Percentiles rank a stretch among this genome's conserved stretches.
These are phyloP conservation scores for Tuta absoluta DNA, from an alignment of 2,888 invertebrate genomes.

Conservation along the genomic window DNA sequence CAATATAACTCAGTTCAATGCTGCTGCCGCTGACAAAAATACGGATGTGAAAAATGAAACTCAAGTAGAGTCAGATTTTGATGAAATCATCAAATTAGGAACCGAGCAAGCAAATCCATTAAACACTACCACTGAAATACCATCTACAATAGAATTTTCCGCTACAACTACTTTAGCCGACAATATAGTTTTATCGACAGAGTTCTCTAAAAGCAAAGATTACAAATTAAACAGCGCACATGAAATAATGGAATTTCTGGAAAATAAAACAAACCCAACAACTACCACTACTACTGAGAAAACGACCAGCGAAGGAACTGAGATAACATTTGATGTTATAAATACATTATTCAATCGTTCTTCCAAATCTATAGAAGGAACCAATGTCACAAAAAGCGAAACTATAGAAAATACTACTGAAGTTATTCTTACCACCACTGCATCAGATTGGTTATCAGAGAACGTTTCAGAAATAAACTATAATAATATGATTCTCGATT, in stretches of 20 bases:
- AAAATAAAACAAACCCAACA: conserved; percentile 6
- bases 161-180: conserved; percentile 35
- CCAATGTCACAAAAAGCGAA: conserved; percentile 31
- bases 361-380: conserved; percentile 59
- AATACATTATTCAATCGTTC: conserved; percentile 64
- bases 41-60: background rate
- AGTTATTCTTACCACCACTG: conserved; percentile 25
- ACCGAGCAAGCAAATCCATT: background rate
- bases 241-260: conserved; percentile 26
- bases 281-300: conserved; percentile 39
- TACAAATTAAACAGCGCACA: conserved; percentile 33
- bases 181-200: conserved; percentile 39
- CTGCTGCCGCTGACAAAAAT: background rate
- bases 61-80: background rate
- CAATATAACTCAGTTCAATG: background rate
- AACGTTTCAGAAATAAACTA: conserved; percentile 63
- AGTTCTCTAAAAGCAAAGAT: conserved; percentile 48
- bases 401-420: conserved; percentile 37
- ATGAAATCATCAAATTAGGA: background rate
- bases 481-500: conserved; percentile 48
- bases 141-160: conserved; percentile 23
- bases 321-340: conserved; percentile 66
- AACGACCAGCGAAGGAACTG: conserved; percentile 48
- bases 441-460: conserved; percentile 68
- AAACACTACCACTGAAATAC: background rate